A percentile compares a stretch with the other conserved stretches of the same genome.
phyloP scores from a whole-genome alignment of 2,113 vertebrate species.

The Hydrochoerus hydrochaeris region DNA sequence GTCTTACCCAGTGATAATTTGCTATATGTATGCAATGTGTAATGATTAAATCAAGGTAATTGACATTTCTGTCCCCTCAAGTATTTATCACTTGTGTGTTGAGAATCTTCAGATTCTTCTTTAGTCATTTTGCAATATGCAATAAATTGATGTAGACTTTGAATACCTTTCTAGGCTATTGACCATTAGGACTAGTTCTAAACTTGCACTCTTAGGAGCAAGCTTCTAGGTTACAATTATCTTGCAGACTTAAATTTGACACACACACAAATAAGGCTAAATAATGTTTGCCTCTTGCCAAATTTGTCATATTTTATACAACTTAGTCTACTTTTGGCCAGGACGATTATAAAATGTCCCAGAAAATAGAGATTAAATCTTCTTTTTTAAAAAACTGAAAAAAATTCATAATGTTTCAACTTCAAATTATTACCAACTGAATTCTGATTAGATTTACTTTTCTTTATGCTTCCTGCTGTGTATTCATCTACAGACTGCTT shows the following conservation, averaged over 20 bases:
- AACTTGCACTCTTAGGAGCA: neutral
- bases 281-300: neutral
- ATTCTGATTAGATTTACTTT: constrained; percentile 10
- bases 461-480: neutral
- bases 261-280: neutral
- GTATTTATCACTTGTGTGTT: neutral
- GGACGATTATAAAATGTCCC: neutral
- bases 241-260: neutral
- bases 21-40: neutral
- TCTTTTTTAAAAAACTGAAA: neutral
- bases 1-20: neutral
- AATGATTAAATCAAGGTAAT: neutral
- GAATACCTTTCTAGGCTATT: neutral
- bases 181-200: neutral
- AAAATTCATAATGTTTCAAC: neutral
- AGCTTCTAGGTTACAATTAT: neutral
- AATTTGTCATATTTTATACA: neutral
- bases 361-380: neutral
- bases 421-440: neutral
- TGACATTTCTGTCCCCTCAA: neutral
- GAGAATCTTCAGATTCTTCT: neutral
- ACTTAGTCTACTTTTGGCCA: neutral
- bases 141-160: neutral
- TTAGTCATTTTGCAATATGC: neutral
- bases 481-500: neutral